Percentiles rank a stretch among this genome's conserved stretches.
phyloP scores from a whole-genome alignment of 2,113 vertebrate genomes.

The Sialia sialis region DNA sequence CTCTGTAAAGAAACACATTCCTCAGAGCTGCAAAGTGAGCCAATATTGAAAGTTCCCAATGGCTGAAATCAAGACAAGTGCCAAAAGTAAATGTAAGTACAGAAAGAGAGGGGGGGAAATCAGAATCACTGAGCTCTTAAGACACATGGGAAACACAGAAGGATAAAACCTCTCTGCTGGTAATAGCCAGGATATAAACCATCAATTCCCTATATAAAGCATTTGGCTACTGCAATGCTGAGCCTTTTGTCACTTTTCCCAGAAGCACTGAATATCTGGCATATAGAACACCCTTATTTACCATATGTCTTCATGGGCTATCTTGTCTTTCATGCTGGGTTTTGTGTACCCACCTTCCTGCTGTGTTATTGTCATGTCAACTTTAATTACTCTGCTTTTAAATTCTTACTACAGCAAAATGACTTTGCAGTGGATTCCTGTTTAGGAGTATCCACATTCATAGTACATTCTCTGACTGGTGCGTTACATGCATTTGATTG shows the following conservation, averaged over 20 bases:
- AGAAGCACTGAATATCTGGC: neutral
- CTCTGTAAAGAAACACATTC: neutral
- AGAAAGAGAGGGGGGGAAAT: neutral
- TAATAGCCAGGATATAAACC: neutral
- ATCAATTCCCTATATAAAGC: neutral
- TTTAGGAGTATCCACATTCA: neutral
- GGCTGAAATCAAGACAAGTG: neutral
- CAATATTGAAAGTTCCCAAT: neutral
- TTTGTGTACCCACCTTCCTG: neutral
- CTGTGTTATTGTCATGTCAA: neutral
- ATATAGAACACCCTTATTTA: neutral
- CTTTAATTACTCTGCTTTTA: conserved; percentile 1
- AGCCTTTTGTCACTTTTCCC: neutral
- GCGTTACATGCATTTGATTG: neutral
- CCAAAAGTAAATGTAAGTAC: neutral
- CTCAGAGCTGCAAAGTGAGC: neutral
- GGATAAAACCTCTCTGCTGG: neutral
- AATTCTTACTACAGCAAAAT: neutral
- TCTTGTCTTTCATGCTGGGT: neutral
- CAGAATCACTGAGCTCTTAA: neutral
- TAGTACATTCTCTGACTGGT: neutral
- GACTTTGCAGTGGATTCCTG: neutral
- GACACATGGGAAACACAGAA: neutral
- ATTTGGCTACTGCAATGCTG: neutral
- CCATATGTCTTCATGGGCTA: neutral